Evolutionary conservation across 2,113 vertebrate species (phyloP), one percentile per base, ranked within the genome.

Genomic region (Zosterops pallidus): DNA sequence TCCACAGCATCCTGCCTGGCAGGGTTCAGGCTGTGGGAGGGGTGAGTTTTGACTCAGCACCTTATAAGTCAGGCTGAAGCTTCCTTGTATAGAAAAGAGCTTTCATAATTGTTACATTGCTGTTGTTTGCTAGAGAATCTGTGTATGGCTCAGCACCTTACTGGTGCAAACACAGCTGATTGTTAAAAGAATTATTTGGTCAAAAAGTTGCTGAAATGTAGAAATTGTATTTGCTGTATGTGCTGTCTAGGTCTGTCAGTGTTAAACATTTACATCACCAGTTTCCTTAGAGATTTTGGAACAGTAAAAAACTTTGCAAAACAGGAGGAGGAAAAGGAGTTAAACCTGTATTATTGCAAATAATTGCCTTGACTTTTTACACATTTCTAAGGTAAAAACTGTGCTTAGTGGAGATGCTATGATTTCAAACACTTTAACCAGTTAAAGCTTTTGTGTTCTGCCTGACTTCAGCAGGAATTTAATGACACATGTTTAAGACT

Each of bases 1-100:
- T 97, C 95, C 94, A 57, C 92, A 94, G 89, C 96, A 98, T 97
- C 96, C 96, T 97, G 84, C 96, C 90, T 97, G 83, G n/a, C 86
- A 88, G 80, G 83, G 78, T 41, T 96, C 78, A 71, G 44, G 68
- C 81, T 94, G 37, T 95, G 92, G 86, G 90, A 95, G 94, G 42
- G 70, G 28, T 75, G 33, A 95, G 89, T 75, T 96, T 96, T 96
- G 93, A 95, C 94, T 96, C 84, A 86, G 81, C 75, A 95, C 56
- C 75, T 71, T 83, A 4, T 69, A 63, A 79, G 83, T 79, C 83
- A 46, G 72, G 22, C 86, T 90, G 80, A 64, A 72, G 67, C 92
- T 97, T 97, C 90, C 89, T 95, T 68, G 35, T 83, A 90, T 79
- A 92, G 92, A 95, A 97, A 55, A 68, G 60, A 68, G 35, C 37